Conservation (phyloP, 2,797 vertebrate species). For the Myiothlypis chrysogaster region DNA sequence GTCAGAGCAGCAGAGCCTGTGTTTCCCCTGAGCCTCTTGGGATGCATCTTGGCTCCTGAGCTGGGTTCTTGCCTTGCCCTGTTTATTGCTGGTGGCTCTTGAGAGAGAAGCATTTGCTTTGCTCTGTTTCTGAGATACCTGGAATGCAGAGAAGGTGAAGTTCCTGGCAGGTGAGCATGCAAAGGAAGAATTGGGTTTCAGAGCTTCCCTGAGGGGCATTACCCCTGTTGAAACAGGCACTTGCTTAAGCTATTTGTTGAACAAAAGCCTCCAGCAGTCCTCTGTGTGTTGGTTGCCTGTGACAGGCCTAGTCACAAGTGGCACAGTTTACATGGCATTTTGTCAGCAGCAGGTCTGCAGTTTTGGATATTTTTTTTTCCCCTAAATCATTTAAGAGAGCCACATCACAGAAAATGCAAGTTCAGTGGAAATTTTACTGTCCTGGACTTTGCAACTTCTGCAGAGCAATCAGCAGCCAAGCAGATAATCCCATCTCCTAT, state of each 20-base stretch:
- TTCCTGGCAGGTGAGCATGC: neutral
- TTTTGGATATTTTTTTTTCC: neutral
- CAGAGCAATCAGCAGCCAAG: slow-evolving; percentile 29
- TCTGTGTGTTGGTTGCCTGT: neutral
- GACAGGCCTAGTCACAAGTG: neutral
- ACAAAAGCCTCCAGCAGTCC: neutral
- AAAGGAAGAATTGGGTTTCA: neutral
- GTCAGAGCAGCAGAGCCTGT: neutral
- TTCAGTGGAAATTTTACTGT: slow-evolving; percentile 31
- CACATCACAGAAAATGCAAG: slow-evolving; percentile 43
- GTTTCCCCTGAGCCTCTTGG: neutral
- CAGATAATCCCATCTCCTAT: slow-evolving; percentile 48
- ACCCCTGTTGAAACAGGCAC: neutral
- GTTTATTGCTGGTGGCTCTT: neutral
- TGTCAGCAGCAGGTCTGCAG: neutral
- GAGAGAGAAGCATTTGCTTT: neutral
- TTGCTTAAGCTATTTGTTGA: neutral
- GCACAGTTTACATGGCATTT: neutral
- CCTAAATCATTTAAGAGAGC: neutral
- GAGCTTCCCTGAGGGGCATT: accelerated
- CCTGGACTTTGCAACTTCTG: slow-evolving; percentile 52
- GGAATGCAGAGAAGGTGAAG: neutral
- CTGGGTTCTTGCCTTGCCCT: neutral
- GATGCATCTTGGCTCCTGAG: neutral
- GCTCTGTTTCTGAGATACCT: neutral